Percentiles rank a stretch among this genome's conserved stretches.
Evolutionary conservation across 1,140 invertebrate species (phyloP).

Genomic region (Marisa cornuarietis): DNA sequence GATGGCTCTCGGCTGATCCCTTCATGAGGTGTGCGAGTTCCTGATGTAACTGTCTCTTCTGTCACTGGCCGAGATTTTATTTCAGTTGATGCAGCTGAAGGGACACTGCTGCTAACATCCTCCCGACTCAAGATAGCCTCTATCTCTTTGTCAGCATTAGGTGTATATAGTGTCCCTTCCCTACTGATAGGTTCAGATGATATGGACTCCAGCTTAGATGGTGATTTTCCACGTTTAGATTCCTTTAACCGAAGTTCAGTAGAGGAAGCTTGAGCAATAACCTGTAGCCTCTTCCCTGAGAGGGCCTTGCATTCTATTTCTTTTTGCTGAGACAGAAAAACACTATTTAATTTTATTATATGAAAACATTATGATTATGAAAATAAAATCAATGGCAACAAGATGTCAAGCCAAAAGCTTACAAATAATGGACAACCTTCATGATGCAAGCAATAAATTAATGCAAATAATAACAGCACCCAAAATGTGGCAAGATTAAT

Average conservation of each 20-base stretch:
- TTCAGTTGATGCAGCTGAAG: conserved; percentile 3
- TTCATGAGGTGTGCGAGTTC: conserved; percentile 21
- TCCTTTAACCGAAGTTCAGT: neutral
- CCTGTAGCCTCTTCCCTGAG: neutral
- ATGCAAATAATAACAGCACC: too few species aligned
- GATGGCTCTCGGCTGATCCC: conserved; percentile 7
- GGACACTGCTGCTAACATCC: neutral
- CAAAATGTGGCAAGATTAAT: too few species aligned
- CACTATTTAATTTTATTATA: neutral
- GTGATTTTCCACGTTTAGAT: neutral
- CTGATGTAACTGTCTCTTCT: conserved; percentile 25
- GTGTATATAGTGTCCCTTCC: conserved; percentile 46
- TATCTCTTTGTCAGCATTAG: conserved; percentile 54
- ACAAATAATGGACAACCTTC: too few species aligned
- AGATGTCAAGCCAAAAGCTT: too few species aligned
- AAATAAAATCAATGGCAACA: too few species aligned
- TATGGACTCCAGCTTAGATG: neutral
- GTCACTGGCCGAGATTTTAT: conserved; percentile 34
- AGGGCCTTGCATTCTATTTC: neutral
- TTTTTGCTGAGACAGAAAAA: conserved; percentile 12
- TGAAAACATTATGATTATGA: neutral
- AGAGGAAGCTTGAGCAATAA: neutral
- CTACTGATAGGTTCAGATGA: conserved; percentile 27
- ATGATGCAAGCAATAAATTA: too few species aligned
- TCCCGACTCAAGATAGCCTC: conserved; percentile 36